phyloP scores from a whole-genome alignment of 1,140 invertebrate genomes.

The Dendrolimus punctatus region DNA sequence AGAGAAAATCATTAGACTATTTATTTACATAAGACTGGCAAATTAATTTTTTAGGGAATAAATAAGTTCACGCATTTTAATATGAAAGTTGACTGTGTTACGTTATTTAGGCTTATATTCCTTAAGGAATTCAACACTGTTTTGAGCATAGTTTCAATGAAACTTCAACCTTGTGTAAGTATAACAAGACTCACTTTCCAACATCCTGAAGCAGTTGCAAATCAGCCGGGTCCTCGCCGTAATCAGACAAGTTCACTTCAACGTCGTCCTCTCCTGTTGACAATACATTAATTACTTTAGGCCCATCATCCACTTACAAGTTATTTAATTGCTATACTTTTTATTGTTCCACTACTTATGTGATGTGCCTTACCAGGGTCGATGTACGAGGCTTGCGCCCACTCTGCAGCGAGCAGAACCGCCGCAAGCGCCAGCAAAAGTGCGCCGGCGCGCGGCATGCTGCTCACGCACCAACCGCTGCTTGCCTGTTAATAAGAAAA shows the following conservation, averaged over 20 bases:
- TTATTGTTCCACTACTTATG: too few relatives aligned
- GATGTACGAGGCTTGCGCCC: slow-evolving; percentile 49
- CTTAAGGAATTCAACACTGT: too few relatives aligned
- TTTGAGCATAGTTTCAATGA: neutral
- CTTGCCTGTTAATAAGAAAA: slow-evolving; percentile 29
- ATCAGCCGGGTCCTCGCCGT: slow-evolving; percentile 49
- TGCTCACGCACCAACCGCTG: slow-evolving; percentile 44
- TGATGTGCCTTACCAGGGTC: slow-evolving; percentile 40
- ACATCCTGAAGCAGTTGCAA: slow-evolving; percentile 55
- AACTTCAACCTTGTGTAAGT: slow-evolving; percentile 2
- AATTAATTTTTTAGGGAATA: neutral
- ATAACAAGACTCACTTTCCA: slow-evolving; percentile 46
- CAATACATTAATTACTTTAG: slow-evolving; percentile 8
- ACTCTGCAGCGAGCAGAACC: slow-evolving; percentile 45
- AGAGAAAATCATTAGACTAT: neutral
- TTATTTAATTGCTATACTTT: too few relatives aligned
- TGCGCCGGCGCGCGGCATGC: slow-evolving; percentile 60
- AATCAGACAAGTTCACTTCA: slow-evolving; percentile 46
- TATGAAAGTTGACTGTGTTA: neutral
- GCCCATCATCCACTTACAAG: too few relatives aligned
- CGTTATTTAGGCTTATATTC: too few relatives aligned
- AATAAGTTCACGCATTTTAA: too few relatives aligned
- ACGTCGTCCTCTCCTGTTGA: slow-evolving; percentile 54
- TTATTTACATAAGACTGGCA: neutral
- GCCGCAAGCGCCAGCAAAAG: slow-evolving; percentile 56